A percentile compares a stretch with the other conserved stretches of the same genome.
phyloP scores from a whole-genome alignment of 2,113 vertebrate species.

The Muscicapa adusta region DNA sequence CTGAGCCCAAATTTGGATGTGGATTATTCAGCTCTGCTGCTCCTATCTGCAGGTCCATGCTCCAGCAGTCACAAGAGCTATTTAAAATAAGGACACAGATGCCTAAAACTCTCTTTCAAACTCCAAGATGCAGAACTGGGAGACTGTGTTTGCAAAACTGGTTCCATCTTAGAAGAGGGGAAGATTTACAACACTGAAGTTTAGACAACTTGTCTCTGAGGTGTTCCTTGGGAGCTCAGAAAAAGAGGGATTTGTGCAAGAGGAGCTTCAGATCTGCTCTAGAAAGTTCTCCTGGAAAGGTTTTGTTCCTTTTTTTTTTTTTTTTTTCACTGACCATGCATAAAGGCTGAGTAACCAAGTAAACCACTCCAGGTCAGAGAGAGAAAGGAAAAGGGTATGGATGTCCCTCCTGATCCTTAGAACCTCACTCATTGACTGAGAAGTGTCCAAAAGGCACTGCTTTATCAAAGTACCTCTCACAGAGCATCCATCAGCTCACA shows the following conservation, averaged over 20 bases:
- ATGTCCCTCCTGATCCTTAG: not conserved
- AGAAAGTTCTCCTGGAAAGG: not conserved
- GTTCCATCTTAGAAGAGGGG: not conserved
- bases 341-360: not conserved
- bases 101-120: constrained; percentile 31
- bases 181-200: not conserved
- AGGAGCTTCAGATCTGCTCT: not conserved
- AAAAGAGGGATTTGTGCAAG: not conserved
- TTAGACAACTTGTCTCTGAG: not conserved
- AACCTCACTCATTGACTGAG: not conserved
- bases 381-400: not conserved
- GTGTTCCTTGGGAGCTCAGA: not conserved
- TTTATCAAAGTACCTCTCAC: fast-evolving
- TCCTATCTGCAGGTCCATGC: constrained; percentile 32
- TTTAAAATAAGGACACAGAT: constrained; percentile 56
- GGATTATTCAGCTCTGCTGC: constrained; percentile 64
- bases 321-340: not conserved
- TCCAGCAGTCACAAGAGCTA: constrained; percentile 50
- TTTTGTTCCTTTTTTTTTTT: too few relatives aligned
- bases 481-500: not conserved
- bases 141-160: not conserved
- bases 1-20: constrained; percentile 29
- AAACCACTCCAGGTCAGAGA: not conserved
- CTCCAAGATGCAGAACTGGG: constrained; percentile 35
- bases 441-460: not conserved